These are phyloP conservation scores for Heliconius ismenius DNA, from an alignment of 2,888 invertebrate genomes.

Conservation along the genomic window DNA sequence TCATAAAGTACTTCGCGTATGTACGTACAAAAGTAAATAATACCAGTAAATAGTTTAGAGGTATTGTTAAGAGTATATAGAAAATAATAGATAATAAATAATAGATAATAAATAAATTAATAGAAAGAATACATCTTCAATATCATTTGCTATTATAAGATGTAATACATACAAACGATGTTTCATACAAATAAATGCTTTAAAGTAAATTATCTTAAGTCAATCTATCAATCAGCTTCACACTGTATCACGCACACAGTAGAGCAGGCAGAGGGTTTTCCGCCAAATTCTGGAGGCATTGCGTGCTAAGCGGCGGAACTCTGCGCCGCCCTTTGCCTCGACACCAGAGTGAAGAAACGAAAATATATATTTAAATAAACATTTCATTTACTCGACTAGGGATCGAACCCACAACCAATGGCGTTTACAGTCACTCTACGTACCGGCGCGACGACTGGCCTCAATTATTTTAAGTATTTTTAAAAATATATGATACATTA, in stretches of 20 bases:
- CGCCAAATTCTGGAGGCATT: not conserved
- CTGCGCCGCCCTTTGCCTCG: not conserved
- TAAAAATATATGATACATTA: no score
- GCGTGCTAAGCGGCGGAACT: not conserved
- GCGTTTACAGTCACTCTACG: not conserved
- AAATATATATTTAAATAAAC: not conserved
- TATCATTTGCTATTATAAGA: not conserved
- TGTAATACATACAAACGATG: not conserved
- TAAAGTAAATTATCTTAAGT: not conserved
- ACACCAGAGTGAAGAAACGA: not conserved
- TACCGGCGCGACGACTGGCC: not conserved
- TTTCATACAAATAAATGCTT: no score
- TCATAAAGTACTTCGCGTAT: not conserved
- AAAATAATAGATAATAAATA: slow-evolving; percentile 5
- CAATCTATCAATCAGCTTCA: not conserved
- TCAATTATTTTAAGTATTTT: not conserved
- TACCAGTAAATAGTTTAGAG: no score
- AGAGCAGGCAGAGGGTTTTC: not conserved
- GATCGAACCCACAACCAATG: not conserved
- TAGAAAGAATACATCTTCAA: not conserved
- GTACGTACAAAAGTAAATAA: not conserved
- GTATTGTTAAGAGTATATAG: not conserved
- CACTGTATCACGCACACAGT: not conserved
- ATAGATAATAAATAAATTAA: slow-evolving; percentile 2
- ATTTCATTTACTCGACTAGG: not conserved